These are phyloP conservation scores for Oryzias sinensis DNA, from an alignment of 2,797 vertebrate species.

Conservation along the genomic window DNA sequence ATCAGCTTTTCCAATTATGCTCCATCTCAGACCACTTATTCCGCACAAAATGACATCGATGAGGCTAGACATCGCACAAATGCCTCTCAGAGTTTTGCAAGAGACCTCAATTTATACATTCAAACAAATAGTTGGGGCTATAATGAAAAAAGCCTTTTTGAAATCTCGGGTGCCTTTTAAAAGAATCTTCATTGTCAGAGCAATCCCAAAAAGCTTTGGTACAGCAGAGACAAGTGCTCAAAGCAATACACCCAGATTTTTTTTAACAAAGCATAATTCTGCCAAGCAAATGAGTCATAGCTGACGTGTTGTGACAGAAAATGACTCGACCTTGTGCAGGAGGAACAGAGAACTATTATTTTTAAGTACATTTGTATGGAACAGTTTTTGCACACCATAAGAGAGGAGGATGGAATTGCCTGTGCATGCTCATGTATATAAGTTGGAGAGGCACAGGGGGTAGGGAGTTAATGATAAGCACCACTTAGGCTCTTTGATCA, in stretches of 20 bases:
- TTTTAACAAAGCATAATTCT: slow-evolving; percentile 20
- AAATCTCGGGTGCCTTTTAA: slow-evolving; percentile 44
- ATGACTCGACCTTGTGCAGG: background rate
- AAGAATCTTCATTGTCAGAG: slow-evolving; percentile 34
- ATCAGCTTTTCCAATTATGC: slow-evolving; percentile 75
- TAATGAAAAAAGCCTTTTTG: slow-evolving; percentile 59
- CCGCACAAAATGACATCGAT: slow-evolving; percentile 65
- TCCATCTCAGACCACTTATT: slow-evolving; percentile 75
- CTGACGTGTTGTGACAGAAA: slow-evolving; percentile 17
- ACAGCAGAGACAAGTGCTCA: slow-evolving; percentile 6
- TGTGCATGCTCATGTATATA: slow-evolving; percentile 11
- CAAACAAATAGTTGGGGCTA: slow-evolving; percentile 47
- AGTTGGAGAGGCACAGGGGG: slow-evolving; percentile 46
- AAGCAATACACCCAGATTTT: slow-evolving; percentile 5
- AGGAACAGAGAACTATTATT: background rate
- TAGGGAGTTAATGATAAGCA: slow-evolving; percentile 87
- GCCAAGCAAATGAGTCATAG: slow-evolving; percentile 47
- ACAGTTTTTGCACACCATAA: slow-evolving; percentile 3
- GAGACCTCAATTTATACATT: slow-evolving; percentile 59
- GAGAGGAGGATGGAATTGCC: background rate
- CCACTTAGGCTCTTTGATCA: slow-evolving; percentile 95
- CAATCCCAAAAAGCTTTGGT: slow-evolving; percentile 24
- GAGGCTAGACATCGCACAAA: slow-evolving; percentile 67
- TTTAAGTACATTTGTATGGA: too few relatives aligned
- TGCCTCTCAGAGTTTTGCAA: slow-evolving; percentile 51